Conservation (phyloP, 1,140 invertebrate species). For the Monochamus saltuarius region DNA sequence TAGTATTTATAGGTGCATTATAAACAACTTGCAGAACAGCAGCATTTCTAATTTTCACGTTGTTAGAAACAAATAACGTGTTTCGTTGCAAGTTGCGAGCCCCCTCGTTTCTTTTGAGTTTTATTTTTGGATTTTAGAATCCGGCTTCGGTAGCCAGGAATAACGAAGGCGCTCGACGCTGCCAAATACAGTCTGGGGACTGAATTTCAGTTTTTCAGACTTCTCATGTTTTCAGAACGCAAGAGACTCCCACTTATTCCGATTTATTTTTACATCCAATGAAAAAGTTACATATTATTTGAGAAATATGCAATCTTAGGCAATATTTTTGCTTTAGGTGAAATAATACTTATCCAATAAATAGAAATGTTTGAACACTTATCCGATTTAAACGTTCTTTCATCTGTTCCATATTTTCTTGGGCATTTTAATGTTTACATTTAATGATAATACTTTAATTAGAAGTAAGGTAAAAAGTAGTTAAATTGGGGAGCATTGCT, state of each 20-base stretch:
- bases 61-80: not conserved
- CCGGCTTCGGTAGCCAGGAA: slow-evolving; percentile 35
- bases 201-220: slow-evolving; percentile 35
- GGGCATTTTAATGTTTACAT: too few relatives aligned
- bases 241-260: slow-evolving; percentile 1
- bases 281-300: not conserved
- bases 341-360: not conserved
- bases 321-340: not conserved
- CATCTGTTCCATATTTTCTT: too few relatives aligned
- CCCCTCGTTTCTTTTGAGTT: slow-evolving; percentile 25
- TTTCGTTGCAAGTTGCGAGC: slow-evolving; percentile 2
- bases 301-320: not conserved
- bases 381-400: too few relatives aligned
- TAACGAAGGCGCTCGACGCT: slow-evolving; percentile 28
- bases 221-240: not conserved
- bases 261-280: not conserved
- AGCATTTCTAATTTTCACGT: not conserved
- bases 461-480: too few relatives aligned
- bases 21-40: not conserved
- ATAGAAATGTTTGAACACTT: not conserved
- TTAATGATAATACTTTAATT: too few relatives aligned
- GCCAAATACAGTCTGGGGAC: slow-evolving; percentile 46
- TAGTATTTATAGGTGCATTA: not conserved
- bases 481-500: too few relatives aligned
- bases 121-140: slow-evolving; percentile 38